These are phyloP conservation scores for Paedocypris micromegethes DNA, from an alignment of 2,797 vertebrate species.

Conservation along the genomic window DNA sequence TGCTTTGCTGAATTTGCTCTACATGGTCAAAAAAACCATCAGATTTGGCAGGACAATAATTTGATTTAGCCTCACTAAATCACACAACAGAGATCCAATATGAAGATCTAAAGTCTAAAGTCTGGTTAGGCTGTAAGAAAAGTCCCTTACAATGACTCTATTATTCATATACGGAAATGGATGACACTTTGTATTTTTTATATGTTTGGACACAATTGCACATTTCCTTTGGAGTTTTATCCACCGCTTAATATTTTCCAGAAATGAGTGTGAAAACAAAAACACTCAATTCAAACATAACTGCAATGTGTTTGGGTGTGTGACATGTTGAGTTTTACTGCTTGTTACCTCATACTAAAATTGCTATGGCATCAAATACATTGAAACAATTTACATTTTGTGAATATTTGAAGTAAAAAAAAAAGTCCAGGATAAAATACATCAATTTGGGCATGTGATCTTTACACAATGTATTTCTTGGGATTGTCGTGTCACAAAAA, in stretches of 20 bases:
- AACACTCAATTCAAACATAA: neutral
- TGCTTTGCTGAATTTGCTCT: no score
- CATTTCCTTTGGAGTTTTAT: slow-evolving; percentile 37
- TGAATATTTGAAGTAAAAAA: no score
- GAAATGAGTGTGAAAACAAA: slow-evolving; percentile 21
- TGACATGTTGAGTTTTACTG: neutral
- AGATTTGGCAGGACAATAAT: no score
- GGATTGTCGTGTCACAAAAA: neutral
- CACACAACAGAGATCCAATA: no score
- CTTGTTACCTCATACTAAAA: no score
- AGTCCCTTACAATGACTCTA: neutral
- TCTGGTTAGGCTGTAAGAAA: no score
- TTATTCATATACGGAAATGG: slow-evolving; percentile 9
- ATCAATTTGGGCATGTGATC: neutral
- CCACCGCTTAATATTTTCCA: slow-evolving; percentile 42
- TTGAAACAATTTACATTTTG: no score
- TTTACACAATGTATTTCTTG: neutral
- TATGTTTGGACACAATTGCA: slow-evolving; percentile 35
- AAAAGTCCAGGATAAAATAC: neutral
- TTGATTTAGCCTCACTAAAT: no score
- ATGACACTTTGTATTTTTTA: slow-evolving; percentile 16
- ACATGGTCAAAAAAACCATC: no score
- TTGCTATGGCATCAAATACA: no score
- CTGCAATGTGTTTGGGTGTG: neutral
- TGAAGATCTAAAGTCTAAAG: no score